phyloP scores from a whole-genome alignment of 2,797 vertebrate species.

The Aulostomus chinensis region DNA sequence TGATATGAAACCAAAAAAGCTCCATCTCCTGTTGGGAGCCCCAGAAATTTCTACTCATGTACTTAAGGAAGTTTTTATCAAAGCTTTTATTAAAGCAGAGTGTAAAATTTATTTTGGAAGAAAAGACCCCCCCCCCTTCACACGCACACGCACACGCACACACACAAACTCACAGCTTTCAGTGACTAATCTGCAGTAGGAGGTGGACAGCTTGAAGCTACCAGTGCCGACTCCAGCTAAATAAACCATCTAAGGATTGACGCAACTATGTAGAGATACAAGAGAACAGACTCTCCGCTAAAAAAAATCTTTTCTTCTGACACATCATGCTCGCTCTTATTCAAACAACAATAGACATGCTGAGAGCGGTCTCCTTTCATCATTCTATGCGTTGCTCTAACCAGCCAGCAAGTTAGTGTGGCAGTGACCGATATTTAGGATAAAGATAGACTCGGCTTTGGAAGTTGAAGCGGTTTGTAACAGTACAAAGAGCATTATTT shows the following conservation, averaged over 20 bases:
- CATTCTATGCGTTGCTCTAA: conserved; percentile 14
- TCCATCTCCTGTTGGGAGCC: conserved; percentile 36
- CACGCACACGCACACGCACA: conserved; percentile 15
- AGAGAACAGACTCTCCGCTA: conserved; percentile 46
- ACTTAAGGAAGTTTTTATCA: conserved; percentile 50
- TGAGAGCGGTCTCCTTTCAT: conserved; percentile 46
- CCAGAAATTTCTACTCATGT: conserved; percentile 44
- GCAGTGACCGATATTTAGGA: conserved; percentile 32
- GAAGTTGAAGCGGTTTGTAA: conserved; percentile 34
- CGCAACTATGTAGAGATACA: conserved; percentile 68
- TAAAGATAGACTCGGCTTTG: conserved; percentile 36
- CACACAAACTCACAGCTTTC: conserved; percentile 39
- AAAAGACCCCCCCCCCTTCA: background rate
- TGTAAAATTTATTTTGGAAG: conserved; percentile 51
- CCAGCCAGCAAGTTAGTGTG: conserved; percentile 24
- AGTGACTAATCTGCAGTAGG: conserved; percentile 78
- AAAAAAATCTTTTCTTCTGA: conserved; percentile 50
- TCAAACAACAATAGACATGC: conserved; percentile 42
- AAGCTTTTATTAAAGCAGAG: conserved; percentile 51
- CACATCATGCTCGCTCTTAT: conserved; percentile 41
- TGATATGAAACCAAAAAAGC: conserved; percentile 35
- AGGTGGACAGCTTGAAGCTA: conserved; percentile 77
- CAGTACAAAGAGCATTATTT: conserved; percentile 46
- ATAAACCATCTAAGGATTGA: conserved; percentile 75
- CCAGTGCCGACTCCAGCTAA: conserved; percentile 68